Base-by-base conservation (phyloP, 2,113 vertebrate genomes). In the Bucco capensis region DNA sequence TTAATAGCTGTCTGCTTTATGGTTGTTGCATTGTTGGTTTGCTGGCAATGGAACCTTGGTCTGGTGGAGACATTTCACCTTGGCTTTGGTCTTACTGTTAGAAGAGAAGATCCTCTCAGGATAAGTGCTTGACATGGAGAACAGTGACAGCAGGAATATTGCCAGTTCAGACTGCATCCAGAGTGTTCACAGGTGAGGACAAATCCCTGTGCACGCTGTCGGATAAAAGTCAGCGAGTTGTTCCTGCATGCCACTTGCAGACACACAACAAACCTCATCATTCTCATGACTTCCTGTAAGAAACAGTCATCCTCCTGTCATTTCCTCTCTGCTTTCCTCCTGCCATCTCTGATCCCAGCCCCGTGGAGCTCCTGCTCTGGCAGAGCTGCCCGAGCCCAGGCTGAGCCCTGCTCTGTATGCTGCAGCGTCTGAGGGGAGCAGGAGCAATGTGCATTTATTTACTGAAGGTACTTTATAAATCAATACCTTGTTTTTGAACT, bases 391-490 rank as follows among this genome's bases (percentile, higher is more conserved):
- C 50, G 25, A 21, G 28, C 6, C 25, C 4, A n/a, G 19, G 73
- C 35, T 38, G 88, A 93, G 35, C 70, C 75, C 81, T 77, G 40
- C 89, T 96, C 91, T 61, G 78, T 82, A 69, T 78, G 93, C 95
- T 90, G 61, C 94, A 96, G 92, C 94, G 96, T 95, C 88, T 67
- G 94, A 86, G 94, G 96, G 93, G 83, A 97, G 97, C 96, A 47
- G 82, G 73, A 90, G 95, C 95, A 97, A 96, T 72, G 96, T 78
- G 88, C 96, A 95, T 96, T 96, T 97, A 97, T 97, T 97, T 97
- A 97, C 96, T 97, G 96, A 97, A 96, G 95, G 96, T 97, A 96
- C 97, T 98, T 97, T 97, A 97, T 97, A 97, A 97, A 97, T 97
- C 97, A 97, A 94, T 97, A 96, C 93, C 95, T 97, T 97, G 96